Evolutionary conservation across 2,797 vertebrate genomes (phyloP), one percentile per base, ranked within the genome.

Genomic region (Loriculus beryllinus): DNA sequence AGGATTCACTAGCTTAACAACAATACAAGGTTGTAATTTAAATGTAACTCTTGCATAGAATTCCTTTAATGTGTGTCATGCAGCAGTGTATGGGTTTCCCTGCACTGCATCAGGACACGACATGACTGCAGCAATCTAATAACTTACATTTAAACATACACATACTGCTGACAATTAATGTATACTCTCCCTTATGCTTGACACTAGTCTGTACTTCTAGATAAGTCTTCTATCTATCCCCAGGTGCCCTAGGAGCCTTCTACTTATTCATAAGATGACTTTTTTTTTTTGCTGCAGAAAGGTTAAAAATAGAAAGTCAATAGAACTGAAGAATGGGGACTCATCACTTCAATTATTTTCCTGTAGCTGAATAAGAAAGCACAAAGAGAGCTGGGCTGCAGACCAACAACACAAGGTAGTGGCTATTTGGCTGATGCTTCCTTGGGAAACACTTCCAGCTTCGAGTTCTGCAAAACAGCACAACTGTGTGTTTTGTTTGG

Each of bases 21-120:
- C n/a, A 35, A 25, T 1, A 43, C 9, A 57, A 28, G 8, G 12
- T 3, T 75, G 23, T 13, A 31, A 75, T 57, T 80, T 60, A 23
- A 54, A 65, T 4, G 2, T 19, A 71, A 45, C 37, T 45, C 33
- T 45, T 45, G 13, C 59, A 57, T 11, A 65, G 13, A 13, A 72
- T 26, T 43, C 64, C 26, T 72, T 64, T n/a, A 16, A 21, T 0
- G 0, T 1, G 1, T 31, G 43, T 7, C 31, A 28, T 9, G 29
- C 42, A 74, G 26, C 8, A 29, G 20, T 1, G 13, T 23, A 31
- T 7, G 60, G 29, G 51, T 54, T 76, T 62, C 52, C 3, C 33
- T 31, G 42, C 39, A 23, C 62, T 52, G 45, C 23, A 35, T 17
- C 40, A 79, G 68, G 54, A 64, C 33, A 69, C 18, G 3, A 48